These are phyloP conservation scores for Perognathus longimembris DNA, from an alignment of 2,113 vertebrate species.

Conservation along the genomic window DNA sequence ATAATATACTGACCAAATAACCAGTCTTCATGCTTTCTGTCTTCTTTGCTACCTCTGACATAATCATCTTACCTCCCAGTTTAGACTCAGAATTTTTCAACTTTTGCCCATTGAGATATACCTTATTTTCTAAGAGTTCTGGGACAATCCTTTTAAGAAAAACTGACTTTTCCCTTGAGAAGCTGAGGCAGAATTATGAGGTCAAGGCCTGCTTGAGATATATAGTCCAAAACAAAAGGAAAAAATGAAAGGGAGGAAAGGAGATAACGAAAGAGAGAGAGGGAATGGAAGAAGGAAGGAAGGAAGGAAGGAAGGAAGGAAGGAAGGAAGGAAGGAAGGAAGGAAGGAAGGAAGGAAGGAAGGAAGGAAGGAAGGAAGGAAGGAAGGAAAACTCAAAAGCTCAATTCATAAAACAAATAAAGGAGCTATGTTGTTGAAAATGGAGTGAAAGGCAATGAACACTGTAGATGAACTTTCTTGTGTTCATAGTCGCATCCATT, in stretches of 20 bases:
- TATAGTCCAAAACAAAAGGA: not conserved
- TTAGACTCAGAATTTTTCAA: constrained; percentile 1
- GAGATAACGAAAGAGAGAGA: too few species aligned
- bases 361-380: too few species aligned
- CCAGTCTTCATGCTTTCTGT: constrained; percentile 24
- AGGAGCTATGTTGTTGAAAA: too few species aligned
- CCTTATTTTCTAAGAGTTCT: not conserved
- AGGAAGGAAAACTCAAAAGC: not conserved
- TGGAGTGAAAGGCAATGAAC: not conserved
- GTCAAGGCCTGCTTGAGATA: too few species aligned
- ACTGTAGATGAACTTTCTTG: not conserved
- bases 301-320: too few species aligned
- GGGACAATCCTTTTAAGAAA: not conserved
- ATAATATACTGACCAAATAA: not conserved
- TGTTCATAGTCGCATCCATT: not conserved
- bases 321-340: not conserved
- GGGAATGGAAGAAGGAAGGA: too few species aligned
- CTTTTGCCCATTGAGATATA: not conserved
- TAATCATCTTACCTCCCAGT: not conserved
- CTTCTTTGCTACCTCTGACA: not conserved
- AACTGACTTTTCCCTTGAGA: too few species aligned
- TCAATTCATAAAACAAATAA: not conserved
- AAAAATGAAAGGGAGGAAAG: not conserved
- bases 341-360: not conserved
- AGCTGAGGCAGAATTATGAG: too few species aligned